phyloP scores from a whole-genome alignment of 1,140 invertebrate species.

The Conus ventricosus region DNA sequence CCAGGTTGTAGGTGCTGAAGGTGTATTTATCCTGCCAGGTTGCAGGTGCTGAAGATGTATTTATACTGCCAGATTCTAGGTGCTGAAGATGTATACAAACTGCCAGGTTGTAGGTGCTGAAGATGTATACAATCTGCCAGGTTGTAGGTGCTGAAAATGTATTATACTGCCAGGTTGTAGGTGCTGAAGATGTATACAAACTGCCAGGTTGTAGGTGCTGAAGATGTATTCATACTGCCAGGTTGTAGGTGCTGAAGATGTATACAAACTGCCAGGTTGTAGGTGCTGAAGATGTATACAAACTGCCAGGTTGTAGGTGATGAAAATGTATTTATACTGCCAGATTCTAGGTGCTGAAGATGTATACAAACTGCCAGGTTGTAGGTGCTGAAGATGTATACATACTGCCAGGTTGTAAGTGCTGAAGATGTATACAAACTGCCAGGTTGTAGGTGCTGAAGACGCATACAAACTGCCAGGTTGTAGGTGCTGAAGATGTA shows the following conservation, averaged over 20 bases:
- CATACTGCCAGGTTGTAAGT: slow-evolving; percentile 48
- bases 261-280: slow-evolving; percentile 41
- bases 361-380: slow-evolving; percentile 48
- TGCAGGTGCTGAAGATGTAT: no score
- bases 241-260: slow-evolving; percentile 18
- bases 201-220: slow-evolving; percentile 54
- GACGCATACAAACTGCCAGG: no score
- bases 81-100: slow-evolving; percentile 63
- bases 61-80: slow-evolving; percentile 41
- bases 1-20: no score
- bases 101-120: no score
- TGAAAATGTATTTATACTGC: slow-evolving; percentile 60
- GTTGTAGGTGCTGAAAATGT: slow-evolving; percentile 65
- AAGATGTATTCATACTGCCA: slow-evolving; percentile 57
- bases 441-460: no score
- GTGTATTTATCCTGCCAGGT: no score
- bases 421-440: slow-evolving; percentile 60
- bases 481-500: no score
- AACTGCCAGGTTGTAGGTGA: slow-evolving; percentile 49
- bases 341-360: background rate
- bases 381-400: no score
- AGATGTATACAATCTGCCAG: background rate
- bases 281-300: no score
- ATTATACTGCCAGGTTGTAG: slow-evolving; percentile 30
- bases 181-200: background rate